phyloP scores from a whole-genome alignment of 2,888 invertebrate species.

The Amaurobius ferox region DNA sequence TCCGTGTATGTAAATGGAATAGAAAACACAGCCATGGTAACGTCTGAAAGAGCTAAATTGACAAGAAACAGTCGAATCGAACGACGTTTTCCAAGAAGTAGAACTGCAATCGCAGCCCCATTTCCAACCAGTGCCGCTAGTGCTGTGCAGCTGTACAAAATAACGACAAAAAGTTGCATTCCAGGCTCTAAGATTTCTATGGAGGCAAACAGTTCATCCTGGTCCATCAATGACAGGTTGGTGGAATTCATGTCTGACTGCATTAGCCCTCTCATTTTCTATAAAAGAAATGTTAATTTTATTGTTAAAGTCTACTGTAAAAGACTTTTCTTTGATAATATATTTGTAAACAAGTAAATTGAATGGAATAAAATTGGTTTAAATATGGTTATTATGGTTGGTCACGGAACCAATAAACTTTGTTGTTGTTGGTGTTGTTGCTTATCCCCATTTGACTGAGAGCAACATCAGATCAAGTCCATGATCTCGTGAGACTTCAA shows the following conservation, averaged over 20 bases:
- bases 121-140: slow-evolving; percentile 79
- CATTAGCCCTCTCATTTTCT: not conserved
- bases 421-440: no score
- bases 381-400: no score
- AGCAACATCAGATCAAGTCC: no score
- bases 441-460: no score
- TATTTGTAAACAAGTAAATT: no score
- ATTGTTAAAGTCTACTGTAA: no score
- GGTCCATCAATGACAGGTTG: slow-evolving; percentile 29
- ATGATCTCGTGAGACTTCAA: no score
- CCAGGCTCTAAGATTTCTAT: slow-evolving; percentile 62
- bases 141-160: slow-evolving; percentile 79
- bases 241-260: slow-evolving; percentile 18
- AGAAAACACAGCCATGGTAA: slow-evolving; percentile 92
- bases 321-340: no score
- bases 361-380: no score
- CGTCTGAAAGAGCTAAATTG: slow-evolving; percentile 89
- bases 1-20: slow-evolving; percentile 87
- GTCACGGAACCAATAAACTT: no score
- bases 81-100: slow-evolving; percentile 77
- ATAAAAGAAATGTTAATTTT: not conserved
- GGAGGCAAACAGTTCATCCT: slow-evolving; percentile 40
- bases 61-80: slow-evolving; percentile 83
- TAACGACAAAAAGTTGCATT: slow-evolving; percentile 77
- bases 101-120: slow-evolving; percentile 79